phyloP scores from a whole-genome alignment of 2,113 vertebrate genomes.

The Proteles cristata region DNA sequence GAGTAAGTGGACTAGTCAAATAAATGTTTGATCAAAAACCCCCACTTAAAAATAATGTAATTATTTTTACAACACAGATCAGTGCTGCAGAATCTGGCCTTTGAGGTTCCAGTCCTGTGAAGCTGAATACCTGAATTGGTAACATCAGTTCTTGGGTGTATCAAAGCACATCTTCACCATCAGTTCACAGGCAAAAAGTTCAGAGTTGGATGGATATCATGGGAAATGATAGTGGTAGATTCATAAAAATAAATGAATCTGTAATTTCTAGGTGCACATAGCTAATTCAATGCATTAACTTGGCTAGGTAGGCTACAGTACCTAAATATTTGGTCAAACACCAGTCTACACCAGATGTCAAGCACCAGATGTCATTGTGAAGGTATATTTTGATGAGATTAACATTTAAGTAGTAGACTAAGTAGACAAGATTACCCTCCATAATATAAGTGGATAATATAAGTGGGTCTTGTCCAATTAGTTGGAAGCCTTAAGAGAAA shows the following conservation, averaged over 20 bases:
- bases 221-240: background rate
- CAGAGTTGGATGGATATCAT: background rate
- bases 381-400: background rate
- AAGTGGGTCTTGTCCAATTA: background rate
- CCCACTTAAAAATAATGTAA: background rate
- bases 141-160: background rate
- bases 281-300: background rate
- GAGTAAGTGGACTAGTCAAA: background rate
- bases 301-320: background rate
- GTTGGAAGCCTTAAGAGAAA: background rate
- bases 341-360: background rate
- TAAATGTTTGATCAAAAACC: background rate
- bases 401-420: background rate
- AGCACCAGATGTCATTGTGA: background rate
- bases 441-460: no score
- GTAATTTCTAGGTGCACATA: background rate
- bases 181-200: background rate
- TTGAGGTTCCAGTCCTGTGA: background rate
- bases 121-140: background rate
- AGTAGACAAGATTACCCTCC: background rate
- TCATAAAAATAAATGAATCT: background rate
- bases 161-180: background rate
- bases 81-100: background rate
- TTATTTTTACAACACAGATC: background rate
- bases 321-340: background rate